Evolutionary conservation across 2,888 invertebrate genomes (phyloP).

Genomic region (Sminthurinus aureus): DNA sequence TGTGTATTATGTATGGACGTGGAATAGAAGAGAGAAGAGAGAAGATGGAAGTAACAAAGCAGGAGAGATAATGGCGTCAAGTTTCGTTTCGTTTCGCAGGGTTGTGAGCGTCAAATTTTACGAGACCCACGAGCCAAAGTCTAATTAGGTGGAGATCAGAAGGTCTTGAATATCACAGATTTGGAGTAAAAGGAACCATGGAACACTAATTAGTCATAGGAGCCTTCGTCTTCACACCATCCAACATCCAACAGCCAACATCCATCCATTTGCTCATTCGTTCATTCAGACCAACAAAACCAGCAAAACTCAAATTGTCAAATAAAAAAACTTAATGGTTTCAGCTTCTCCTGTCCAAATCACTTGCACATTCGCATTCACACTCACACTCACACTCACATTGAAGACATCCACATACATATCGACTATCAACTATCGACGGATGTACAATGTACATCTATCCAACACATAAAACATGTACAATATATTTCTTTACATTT

Average conservation of each 20-base stretch:
- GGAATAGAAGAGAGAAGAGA: not conserved
- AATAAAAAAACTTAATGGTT: slow-evolving; percentile 16
- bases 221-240: slow-evolving; percentile 18
- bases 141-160: slow-evolving; percentile 24
- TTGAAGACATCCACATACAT: no score
- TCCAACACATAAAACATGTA: no score
- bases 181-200: slow-evolving; percentile 8
- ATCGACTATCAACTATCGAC: no score
- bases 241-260: not conserved
- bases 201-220: slow-evolving; percentile 27
- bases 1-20: not conserved
- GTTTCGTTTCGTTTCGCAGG: slow-evolving; percentile 21
- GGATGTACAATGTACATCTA: no score
- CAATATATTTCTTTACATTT: no score
- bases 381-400: no score
- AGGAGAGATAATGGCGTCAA: slow-evolving; percentile 26
- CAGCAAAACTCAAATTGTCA: slow-evolving; percentile 11
- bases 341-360: slow-evolving; percentile 7
- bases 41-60: not conserved
- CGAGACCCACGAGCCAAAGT: slow-evolving; percentile 29
- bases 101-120: slow-evolving; percentile 23
- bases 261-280: no score
- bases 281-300: not conserved
- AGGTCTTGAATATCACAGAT: slow-evolving; percentile 29
- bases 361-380: no score